These are phyloP conservation scores for Apotomis capreana DNA, from an alignment of 2,888 invertebrate genomes.

Conservation along the genomic window DNA sequence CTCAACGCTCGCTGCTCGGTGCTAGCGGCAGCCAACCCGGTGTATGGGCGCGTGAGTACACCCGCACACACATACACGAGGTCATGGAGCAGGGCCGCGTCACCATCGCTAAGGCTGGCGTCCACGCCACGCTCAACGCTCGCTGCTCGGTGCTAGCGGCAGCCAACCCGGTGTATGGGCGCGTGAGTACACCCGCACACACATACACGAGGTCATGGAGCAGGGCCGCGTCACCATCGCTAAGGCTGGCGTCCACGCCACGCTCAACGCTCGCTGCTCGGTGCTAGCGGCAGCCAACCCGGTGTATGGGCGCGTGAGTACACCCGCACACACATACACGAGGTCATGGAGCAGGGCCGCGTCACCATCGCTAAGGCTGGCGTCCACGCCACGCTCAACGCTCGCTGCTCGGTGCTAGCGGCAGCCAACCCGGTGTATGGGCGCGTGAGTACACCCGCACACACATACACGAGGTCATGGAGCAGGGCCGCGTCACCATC, in stretches of 20 bases:
- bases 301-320: conserved; percentile 94
- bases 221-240: conserved; percentile 88
- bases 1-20: conserved; percentile 99
- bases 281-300: conserved; percentile 99
- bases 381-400: conserved; percentile 98
- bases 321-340: conserved; percentile 97
- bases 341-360: conserved; percentile 83
- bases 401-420: conserved; percentile 97
- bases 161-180: conserved; percentile 99
- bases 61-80: conserved; percentile 88
- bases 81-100: conserved; percentile 99
- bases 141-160: conserved; percentile 99
- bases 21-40: conserved; percentile 99
- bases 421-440: conserved; percentile 99
- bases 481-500: too few relatives aligned
- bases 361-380: conserved; percentile 99
- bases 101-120: conserved; percentile 99
- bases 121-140: conserved; percentile 98
- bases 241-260: conserved; percentile 99
- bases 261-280: conserved; percentile 96
- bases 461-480: too few relatives aligned
- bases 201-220: conserved; percentile 95
- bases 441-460: conserved; percentile 87
- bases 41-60: conserved; percentile 92
- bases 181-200: conserved; percentile 91